phyloP scores from a whole-genome alignment of 2,797 vertebrate species.

The Poeciliopsis gracilis region DNA sequence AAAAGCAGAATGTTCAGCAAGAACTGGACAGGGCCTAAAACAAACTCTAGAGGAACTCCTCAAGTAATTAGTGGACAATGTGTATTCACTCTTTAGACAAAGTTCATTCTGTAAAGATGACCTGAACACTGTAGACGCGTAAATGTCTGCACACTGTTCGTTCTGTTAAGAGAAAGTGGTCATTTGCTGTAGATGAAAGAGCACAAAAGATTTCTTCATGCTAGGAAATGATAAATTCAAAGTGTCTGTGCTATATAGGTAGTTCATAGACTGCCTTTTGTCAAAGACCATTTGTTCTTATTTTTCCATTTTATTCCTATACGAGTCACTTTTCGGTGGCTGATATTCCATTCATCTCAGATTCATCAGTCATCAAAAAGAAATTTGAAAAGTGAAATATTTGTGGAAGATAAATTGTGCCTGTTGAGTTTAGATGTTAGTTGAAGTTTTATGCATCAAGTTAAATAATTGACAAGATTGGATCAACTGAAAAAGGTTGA shows the following conservation, averaged over 20 bases:
- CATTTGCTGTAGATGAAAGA: neutral
- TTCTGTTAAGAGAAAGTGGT: neutral
- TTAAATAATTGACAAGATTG: neutral
- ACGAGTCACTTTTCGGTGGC: neutral
- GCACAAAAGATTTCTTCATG: neutral
- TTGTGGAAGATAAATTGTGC: neutral
- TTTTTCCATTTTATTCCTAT: neutral
- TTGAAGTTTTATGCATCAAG: neutral
- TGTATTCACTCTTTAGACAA: neutral
- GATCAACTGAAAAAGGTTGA: neutral
- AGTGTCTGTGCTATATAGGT: neutral
- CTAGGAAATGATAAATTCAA: neutral
- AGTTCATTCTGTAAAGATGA: neutral
- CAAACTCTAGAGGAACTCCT: neutral
- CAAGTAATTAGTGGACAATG: neutral
- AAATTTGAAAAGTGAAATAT: neutral
- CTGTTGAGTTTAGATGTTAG: neutral
- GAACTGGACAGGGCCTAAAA: neutral
- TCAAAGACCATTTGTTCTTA: neutral
- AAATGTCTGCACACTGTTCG: neutral
- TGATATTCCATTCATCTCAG: neutral
- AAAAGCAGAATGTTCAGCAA: neutral
- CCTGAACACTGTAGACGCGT: neutral
- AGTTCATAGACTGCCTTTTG: neutral
- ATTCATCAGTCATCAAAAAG: neutral